These are phyloP conservation scores for Therioaphis trifolii DNA, from an alignment of 2,888 invertebrate species.

Conservation along the genomic window DNA sequence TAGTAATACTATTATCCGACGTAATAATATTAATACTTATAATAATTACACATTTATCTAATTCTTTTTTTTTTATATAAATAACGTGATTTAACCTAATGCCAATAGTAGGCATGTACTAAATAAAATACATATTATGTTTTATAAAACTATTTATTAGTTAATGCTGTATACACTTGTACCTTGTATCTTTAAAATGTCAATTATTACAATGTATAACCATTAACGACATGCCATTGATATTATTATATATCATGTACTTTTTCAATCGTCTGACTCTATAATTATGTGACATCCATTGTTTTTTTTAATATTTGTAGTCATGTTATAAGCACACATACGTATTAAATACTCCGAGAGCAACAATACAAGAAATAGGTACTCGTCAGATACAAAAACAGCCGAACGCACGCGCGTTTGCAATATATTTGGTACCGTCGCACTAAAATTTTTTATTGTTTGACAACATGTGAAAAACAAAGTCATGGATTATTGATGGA, in stretches of 20 bases:
- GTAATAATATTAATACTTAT: not conserved
- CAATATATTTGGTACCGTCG: too few species aligned
- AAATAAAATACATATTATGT: not conserved
- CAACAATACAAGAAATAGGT: too few species aligned
- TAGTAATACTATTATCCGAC: not conserved
- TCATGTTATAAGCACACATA: too few species aligned
- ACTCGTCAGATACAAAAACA: too few species aligned
- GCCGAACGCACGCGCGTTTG: too few species aligned
- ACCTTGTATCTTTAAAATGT: not conserved
- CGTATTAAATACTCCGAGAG: too few species aligned
- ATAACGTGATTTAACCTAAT: not conserved
- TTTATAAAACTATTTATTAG: not conserved
- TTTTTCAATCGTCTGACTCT: too few species aligned
- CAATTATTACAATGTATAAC: not conserved
- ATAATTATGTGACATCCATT: too few species aligned
- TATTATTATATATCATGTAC: not conserved
- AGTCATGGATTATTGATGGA: too few species aligned
- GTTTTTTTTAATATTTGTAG: too few species aligned
- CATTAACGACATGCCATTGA: not conserved
- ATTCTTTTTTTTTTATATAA: not conserved
- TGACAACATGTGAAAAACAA: too few species aligned
- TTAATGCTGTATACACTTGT: conserved; percentile 1
- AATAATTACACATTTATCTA: not conserved
- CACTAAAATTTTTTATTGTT: too few species aligned
- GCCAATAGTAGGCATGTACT: not conserved